Base-by-base conservation (phyloP, 1,140 invertebrate genomes). In the Trichonephila clavipes region DNA sequence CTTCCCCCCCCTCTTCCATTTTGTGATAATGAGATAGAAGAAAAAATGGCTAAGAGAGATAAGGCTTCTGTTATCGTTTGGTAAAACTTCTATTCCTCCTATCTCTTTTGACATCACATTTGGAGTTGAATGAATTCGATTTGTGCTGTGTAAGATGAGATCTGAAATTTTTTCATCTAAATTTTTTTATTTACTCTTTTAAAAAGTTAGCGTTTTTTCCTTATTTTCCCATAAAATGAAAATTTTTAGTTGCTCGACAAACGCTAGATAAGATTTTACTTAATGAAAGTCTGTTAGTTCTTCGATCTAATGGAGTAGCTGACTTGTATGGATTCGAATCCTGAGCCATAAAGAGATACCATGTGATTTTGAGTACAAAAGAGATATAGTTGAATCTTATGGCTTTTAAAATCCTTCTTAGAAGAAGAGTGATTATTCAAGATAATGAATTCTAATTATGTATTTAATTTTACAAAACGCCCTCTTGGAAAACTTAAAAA, bases 11-110 rank as follows among this genome's bases (percentile, higher is more conserved):
- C 10, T 28, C 14, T 77, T 77, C 34, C 72, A 18, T 28, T 18
- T 77, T 77, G 72, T 77, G 72, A 77, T 77, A 77, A 77, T 77
- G 72, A 77, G 72, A 28, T 77, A 77, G 72, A 77, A 14, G 72
- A 77, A 77, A 77, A 64, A 77, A 77, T 34, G 72, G 28, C 28
- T 16, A 77, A 77, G n/a, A n/a, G n/a, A 34, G 72, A 77, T 77
- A 77, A 77, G 72, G 28, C 28, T 77, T 51, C 72, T 34, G 72
- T 77, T 77, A 77, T 77, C 72, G 72, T 77, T 77, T 77, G 28
- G 28, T 28, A 40, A 28, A 77, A 28, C 40, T 77, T 34, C 72
- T 34, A 77, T 77, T 28, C 72, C 34, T 28, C 72, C 72, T 77
- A 77, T 77, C 72, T 77, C 28, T 77, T 77, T 77, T 77, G 72